Base-by-base conservation (phyloP, 2,113 vertebrate species). In the Percopsis transmontana region DNA sequence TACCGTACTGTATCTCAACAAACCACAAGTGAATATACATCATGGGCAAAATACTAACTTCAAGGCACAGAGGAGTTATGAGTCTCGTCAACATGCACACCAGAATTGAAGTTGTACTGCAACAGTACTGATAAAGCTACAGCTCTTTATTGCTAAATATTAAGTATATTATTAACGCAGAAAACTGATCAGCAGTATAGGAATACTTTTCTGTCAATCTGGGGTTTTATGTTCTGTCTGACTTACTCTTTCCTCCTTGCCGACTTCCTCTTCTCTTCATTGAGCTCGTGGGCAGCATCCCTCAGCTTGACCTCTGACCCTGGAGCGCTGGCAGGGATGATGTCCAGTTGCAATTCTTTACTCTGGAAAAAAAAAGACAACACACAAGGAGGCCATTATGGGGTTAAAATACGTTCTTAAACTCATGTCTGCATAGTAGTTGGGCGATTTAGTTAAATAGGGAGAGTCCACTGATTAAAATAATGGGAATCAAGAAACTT, bases 261-360 rank as follows among this genome's bases (percentile, higher is more conserved):
- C 14, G 97, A 99, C 71, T 99, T 99, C 62, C 97, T 93, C 72
- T 96, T 99, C 81, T 99, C 97, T 81, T 99, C 97, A 0, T 99
- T 99, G 70, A 99, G 96, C 51, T 99, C 97, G 70, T 98, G 96
- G 69, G 96, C 95, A 18, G 96, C 97, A 63, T 98, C 97, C 0
- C 97, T 94, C 59, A 99, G 91, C 73, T 98, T 99, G 89, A 99
- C 95, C 92, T 99, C 97, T 89, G 93, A 98, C 85, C 96, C 97
- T 0, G 96, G 96, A 66, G 95, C 92, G 59, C 94, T 98, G 82
- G 96, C 96, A 18, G 97, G 97, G 83, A 98, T 97, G 79, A 99
- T 98, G 84, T 99, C 97, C 78, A 99, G 87, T 85, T 99, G 97
- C 57, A 99, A 91, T 68, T 94, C 98, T 92, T 99, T 99, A 81